Evolutionary conservation across 2,888 invertebrate species (phyloP), one percentile per base, ranked within the genome.

Genomic region (Eudemis profundana): DNA sequence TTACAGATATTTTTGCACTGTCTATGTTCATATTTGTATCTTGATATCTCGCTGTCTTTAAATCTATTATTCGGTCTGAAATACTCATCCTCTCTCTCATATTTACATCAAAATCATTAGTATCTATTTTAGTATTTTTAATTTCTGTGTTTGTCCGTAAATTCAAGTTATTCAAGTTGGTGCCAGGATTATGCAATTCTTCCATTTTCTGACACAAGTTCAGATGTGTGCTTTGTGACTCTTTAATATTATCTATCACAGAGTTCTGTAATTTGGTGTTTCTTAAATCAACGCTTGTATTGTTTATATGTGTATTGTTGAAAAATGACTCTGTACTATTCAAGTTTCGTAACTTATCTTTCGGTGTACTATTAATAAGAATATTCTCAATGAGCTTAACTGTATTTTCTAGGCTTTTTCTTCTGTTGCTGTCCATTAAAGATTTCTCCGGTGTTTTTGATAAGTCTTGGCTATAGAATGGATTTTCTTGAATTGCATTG

Each of bases 361-460:
- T 79, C 0, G 79, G 75, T 12, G 57, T 57, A 2, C 78, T 78
- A 44, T 81, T 81, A 14, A 81, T 84, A 29, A 88, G 71, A 17
- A 89, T 85, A 54, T 86, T 83, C 70, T 89, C 89, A 61, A 89
- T 88, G 61, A 89, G 70, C 69, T 82, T 84, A 0, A 89, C 86
- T 0, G 89, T 89, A 33, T 87, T 86, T 68, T 88, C 89, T 27
- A 89, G 76, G 61, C 87, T 88, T 74, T 84, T 79, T 12, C 87
- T 74, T 62, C 84, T 78, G 0, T 76, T 78, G 33, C 78, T 74
- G n/a, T 79, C 78, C 0, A 78, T 56, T 27, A 72, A 66, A 3
- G 74, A 36, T 44, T 63, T 72, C 44, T 78, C 79, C 4, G 68
- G 67, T 1, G 73, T 61, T 70, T 77, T 79, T 23, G 70, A 54